Percentiles rank a stretch among this genome's conserved stretches.
phyloP scores from a whole-genome alignment of 2,113 vertebrate species.

The Planiliza haematocheilus region DNA sequence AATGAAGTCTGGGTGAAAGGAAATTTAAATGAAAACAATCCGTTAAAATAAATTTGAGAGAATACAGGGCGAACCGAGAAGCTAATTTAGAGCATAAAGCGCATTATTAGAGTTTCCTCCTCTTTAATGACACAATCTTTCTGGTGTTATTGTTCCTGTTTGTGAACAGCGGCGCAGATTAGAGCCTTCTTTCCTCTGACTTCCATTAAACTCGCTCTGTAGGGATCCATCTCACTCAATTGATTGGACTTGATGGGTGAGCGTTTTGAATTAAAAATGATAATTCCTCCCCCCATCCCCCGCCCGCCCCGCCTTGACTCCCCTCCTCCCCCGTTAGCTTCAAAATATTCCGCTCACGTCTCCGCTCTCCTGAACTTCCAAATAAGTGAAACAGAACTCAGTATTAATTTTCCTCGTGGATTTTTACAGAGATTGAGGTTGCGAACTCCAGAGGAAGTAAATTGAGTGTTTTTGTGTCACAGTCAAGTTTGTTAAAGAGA shows the following conservation, averaged over 20 bases:
- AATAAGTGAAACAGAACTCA: conserved; percentile 1
- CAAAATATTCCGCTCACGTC: conserved; percentile 19
- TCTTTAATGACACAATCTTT: conserved; percentile 1
- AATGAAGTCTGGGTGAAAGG: too few species aligned
- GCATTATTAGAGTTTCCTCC: background rate
- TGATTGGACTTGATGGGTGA: conserved; percentile 19
- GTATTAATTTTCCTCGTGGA: conserved; percentile 8
- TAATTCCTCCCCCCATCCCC: conserved; percentile 7
- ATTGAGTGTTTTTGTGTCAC: background rate
- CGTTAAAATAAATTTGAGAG: too few species aligned
- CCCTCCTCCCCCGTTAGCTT: too few species aligned
- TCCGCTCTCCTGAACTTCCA: conserved; percentile 23
- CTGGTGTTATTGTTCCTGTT: background rate
- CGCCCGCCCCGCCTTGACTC: too few species aligned
- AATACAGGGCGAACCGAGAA: too few species aligned
- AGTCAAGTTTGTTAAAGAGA: conserved; percentile 13
- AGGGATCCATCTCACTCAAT: conserved; percentile 31
- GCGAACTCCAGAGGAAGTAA: conserved; percentile 7
- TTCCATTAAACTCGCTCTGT: conserved; percentile 29
- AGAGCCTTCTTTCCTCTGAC: conserved; percentile 23
- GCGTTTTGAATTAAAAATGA: conserved; percentile 43
- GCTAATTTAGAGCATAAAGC: too few species aligned
- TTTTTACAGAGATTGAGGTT: conserved; percentile 28
- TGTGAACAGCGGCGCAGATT: background rate
- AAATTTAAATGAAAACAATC: too few species aligned